A percentile compares a stretch with the other conserved stretches of the same genome.
Evolutionary conservation across 2,797 vertebrate genomes (phyloP).

Genomic region (Lepilemur septentrionalis): DNA sequence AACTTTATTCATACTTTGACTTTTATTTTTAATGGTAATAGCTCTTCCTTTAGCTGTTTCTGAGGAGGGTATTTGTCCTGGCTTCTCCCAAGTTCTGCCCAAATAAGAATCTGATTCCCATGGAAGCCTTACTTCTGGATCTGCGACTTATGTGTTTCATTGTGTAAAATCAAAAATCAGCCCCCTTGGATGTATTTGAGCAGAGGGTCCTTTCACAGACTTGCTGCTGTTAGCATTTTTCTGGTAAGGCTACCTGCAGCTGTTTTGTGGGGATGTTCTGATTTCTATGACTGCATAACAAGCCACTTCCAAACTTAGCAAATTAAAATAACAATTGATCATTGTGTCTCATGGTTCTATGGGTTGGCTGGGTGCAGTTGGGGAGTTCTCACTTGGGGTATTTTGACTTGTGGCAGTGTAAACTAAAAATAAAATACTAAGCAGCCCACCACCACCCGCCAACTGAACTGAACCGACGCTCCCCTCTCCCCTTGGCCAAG

Average conservation of each 20-base stretch:
- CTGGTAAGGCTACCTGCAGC: neutral
- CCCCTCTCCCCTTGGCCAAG: no score
- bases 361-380: neutral
- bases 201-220: neutral
- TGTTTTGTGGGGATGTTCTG: neutral
- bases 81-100: neutral
- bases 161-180: neutral
- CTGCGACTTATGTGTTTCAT: neutral
- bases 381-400: neutral
- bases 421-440: neutral
- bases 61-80: neutral
- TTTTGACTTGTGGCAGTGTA: neutral
- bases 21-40: neutral
- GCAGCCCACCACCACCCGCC: no score
- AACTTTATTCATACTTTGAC: neutral
- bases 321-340: neutral
- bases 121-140: neutral
- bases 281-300: neutral
- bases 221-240: conserved; percentile 14
- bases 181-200: neutral
- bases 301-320: neutral
- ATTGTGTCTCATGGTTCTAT: neutral
- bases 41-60: neutral
- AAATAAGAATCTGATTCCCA: neutral
- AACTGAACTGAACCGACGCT: neutral